Evolutionary conservation across 2,113 vertebrate genomes (phyloP).

Genomic region (Bothrops jararaca): DNA sequence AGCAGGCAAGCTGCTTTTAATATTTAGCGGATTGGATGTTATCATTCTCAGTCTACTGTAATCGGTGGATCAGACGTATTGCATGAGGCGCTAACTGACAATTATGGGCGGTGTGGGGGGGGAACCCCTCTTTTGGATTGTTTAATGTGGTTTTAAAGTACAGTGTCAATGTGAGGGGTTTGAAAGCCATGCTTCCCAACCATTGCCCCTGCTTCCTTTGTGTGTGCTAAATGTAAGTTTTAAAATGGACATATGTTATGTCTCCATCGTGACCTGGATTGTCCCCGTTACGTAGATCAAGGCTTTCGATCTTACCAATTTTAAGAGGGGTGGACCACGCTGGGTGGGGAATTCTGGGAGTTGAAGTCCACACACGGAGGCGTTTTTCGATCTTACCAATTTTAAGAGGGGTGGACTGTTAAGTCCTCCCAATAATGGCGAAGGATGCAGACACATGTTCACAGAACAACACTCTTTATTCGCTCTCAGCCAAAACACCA

Average conservation of each 20-base stretch:
- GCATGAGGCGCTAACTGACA: neutral
- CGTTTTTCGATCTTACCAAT: neutral
- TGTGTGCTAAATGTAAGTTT: neutral
- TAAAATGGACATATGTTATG: neutral
- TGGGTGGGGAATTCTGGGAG: too few species aligned
- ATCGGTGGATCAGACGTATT: neutral
- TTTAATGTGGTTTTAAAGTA: neutral
- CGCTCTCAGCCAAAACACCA: too few species aligned
- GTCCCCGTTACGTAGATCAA: neutral
- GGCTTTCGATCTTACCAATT: neutral
- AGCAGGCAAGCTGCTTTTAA: neutral
- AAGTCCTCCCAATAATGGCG: too few species aligned
- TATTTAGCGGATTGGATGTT: neutral
- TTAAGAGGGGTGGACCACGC: too few species aligned
- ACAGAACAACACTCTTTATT: too few species aligned
- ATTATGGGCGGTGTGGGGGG: rapidly evolving
- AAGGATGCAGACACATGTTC: too few species aligned
- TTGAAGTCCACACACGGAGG: neutral
- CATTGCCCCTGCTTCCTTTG: neutral
- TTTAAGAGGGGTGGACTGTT: neutral
- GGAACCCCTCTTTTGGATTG: neutral
- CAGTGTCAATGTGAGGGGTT: neutral
- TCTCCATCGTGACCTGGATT: neutral
- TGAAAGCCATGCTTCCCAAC: neutral
- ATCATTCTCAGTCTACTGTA: neutral